A percentile compares a stretch with the other conserved stretches of the same genome.
Evolutionary conservation across 2,888 invertebrate species (phyloP).

Genomic region (Tridacna gigas): DNA sequence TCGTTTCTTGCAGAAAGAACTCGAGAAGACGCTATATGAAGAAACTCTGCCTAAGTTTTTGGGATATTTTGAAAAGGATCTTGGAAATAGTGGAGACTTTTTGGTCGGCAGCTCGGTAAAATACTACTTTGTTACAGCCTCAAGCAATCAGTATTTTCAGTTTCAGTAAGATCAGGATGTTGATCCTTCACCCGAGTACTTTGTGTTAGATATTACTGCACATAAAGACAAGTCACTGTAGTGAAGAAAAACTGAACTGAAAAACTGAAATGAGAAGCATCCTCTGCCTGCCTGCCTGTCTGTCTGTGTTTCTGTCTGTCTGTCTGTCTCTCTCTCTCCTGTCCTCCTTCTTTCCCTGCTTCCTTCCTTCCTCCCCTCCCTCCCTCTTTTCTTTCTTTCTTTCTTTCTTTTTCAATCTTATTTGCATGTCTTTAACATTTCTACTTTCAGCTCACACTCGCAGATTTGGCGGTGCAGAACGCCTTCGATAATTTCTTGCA

Average conservation of each 20-base stretch:
- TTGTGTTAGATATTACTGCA: background rate
- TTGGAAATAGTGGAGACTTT: slow-evolving; percentile 40
- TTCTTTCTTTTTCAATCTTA: too few relatives aligned
- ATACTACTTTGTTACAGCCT: background rate
- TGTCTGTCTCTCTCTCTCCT: background rate
- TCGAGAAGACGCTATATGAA: slow-evolving; percentile 32
- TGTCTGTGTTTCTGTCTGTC: too few relatives aligned
- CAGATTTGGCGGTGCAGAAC: slow-evolving; percentile 40
- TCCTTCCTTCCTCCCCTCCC: too few relatives aligned
- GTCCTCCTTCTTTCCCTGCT: too few relatives aligned
- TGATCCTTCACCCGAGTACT: too few relatives aligned
- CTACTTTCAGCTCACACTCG: slow-evolving; percentile 50
- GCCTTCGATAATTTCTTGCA: slow-evolving; percentile 44
- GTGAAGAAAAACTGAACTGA: background rate
- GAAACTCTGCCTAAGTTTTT: slow-evolving; percentile 40
- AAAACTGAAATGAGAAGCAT: background rate
- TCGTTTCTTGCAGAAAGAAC: slow-evolving; percentile 43
- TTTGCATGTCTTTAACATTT: background rate
- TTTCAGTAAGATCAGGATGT: background rate
- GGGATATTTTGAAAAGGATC: slow-evolving; percentile 37
- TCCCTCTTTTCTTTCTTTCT: too few relatives aligned
- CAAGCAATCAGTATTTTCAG: background rate
- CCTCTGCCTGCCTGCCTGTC: too few relatives aligned
- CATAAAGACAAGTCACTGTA: background rate
- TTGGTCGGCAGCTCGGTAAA: slow-evolving; percentile 23